Evolutionary conservation across 1,140 invertebrate genomes (phyloP), one percentile per base, ranked within the genome.

Genomic region (Apolygus lucorum): DNA sequence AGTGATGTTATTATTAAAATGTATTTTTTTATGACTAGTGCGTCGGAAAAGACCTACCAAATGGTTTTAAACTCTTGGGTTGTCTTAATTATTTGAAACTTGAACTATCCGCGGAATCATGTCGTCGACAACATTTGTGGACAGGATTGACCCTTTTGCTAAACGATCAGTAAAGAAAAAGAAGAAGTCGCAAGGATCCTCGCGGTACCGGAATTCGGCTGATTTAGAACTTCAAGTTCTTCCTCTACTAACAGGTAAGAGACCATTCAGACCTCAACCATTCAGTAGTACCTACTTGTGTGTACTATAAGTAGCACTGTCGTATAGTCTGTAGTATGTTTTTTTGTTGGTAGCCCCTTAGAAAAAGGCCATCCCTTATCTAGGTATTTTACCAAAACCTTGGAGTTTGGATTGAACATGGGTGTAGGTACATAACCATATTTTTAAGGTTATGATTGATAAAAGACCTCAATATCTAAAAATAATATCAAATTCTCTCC

Each of bases 81-180:
- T n/a, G n/a, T n/a, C n/a, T n/a, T n/a, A 11, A 11, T 28, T 65
- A 8, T 28, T 42, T 67, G 14, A 54, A 42, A 42, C 52, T 21
- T 21, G 21, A 22, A 2, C 11, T 27, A 21, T n/a, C 28, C 24
- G 59, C 63, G n/a, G 27, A 59, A 71, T 52, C 42, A 73, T 73
- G 72, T 71, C 71, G 69, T 74, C 76, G 67, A 71, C 70, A 34
- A 77, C 81, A 21, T 84, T 85, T 78, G 84, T 85, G 63, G 84
- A 85, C 76, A 80, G 83, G 70, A 85, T 85, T 74, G 84, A 85
- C 75, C 84, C 84, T 14, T 85, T 84, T 75, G 82, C 82, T 49
- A 85, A 84, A 73, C 77, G 82, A 68, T 83, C 83, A 28, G 74
- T 84, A 24, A 84, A 84, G 75, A 84, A 84, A 75, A 84, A 84